Percentiles rank a stretch among this genome's conserved stretches.
Evolutionary conservation across 1,140 invertebrate species (phyloP).

Genomic region (Neoseiulus cucumeris): DNA sequence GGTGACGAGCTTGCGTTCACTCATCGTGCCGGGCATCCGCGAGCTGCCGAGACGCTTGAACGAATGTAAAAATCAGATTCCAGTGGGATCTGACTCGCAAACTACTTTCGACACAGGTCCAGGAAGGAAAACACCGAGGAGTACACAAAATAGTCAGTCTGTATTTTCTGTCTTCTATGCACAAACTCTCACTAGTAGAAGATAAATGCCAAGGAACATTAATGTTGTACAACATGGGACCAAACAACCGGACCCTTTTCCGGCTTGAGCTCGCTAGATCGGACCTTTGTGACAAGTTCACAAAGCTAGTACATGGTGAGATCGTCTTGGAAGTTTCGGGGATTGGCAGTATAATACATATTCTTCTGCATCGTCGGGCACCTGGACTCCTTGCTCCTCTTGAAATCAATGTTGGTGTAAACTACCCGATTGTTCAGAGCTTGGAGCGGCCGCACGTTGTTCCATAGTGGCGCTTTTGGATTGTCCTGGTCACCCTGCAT

Average conservation of each 20-base stretch:
- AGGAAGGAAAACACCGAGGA: not conserved
- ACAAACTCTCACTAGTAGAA: not conserved
- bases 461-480: conserved; percentile 68
- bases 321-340: conserved; percentile 1
- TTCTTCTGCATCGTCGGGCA: conserved; percentile 7
- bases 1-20: too few species aligned
- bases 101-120: too few species aligned
- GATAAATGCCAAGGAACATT: not conserved
- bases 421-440: conserved; percentile 71
- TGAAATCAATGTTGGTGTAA: conserved; percentile 90
- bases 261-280: not conserved
- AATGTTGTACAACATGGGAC: not conserved
- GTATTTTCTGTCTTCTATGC: not conserved
- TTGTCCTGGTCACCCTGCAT: conserved; percentile 65
- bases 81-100: too few species aligned
- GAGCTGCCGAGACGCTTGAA: too few species aligned
- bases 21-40: too few species aligned
- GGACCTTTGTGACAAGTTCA: not conserved
- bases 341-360: conserved; percentile 7
- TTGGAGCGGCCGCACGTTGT: conserved; percentile 77
- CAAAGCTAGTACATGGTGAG: conserved; percentile 2
- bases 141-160: not conserved
- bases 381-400: conserved; percentile 33
- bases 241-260: not conserved
- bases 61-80: too few species aligned